phyloP scores from a whole-genome alignment of 2,113 vertebrate genomes.

The Furnarius figulus region DNA sequence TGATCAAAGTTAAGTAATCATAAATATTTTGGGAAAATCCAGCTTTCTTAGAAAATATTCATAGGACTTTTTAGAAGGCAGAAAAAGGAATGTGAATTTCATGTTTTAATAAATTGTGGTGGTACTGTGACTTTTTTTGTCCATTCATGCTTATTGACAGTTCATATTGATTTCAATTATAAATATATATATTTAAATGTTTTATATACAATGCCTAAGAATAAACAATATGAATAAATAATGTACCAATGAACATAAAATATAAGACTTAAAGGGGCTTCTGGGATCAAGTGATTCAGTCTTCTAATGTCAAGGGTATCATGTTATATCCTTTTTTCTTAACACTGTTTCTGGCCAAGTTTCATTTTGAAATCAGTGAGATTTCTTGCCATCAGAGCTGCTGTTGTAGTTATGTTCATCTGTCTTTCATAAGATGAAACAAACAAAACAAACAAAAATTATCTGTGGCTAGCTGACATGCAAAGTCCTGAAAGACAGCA shows the following conservation, averaged over 20 bases:
- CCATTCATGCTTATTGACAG: not conserved
- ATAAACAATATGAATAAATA: not conserved
- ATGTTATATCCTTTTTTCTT: not conserved
- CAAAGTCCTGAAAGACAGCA: not conserved
- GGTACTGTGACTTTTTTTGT: not conserved
- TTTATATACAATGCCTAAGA: not conserved
- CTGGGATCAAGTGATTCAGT: not conserved
- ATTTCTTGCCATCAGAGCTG: not conserved
- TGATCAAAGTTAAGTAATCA: not conserved
- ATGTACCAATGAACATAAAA: not conserved
- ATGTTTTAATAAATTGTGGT: not conserved
- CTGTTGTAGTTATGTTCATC: not conserved
- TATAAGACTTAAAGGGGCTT: not conserved
- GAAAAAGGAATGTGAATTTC: not conserved
- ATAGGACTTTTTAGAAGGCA: not conserved
- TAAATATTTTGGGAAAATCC: not conserved
- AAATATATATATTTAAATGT: not conserved
- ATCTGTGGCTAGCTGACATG: not conserved
- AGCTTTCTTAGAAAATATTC: not conserved
- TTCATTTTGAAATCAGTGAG: not conserved
- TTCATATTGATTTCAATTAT: not conserved
- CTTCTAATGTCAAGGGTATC: not conserved
- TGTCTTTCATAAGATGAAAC: not conserved
- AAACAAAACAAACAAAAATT: not conserved
- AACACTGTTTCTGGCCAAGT: not conserved